A percentile compares a stretch with the other conserved stretches of the same genome.
phyloP scores from a whole-genome alignment of 2,797 vertebrate species.

The Hypotaenidia okinawae region DNA sequence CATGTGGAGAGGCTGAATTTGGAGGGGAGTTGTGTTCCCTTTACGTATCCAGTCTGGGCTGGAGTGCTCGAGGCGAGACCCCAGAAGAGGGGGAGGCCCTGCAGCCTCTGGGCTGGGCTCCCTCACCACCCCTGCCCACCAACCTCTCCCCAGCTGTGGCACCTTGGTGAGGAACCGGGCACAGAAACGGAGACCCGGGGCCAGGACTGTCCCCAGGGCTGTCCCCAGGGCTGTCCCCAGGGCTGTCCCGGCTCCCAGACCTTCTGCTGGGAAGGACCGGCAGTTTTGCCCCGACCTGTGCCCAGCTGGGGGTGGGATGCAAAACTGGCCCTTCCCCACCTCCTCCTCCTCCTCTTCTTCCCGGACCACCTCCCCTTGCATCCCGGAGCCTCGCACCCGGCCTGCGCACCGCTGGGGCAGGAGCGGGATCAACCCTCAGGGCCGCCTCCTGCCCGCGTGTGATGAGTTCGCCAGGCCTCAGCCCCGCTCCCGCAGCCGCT shows the following conservation, averaged over 20 bases:
- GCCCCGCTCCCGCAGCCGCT: rapidly evolving
- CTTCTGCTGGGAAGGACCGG: too few species aligned
- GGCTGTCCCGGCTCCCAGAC: too few species aligned
- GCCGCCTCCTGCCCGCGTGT: background rate
- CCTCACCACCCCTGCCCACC: background rate
- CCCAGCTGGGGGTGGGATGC: too few species aligned
- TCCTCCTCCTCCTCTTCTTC: too few species aligned
- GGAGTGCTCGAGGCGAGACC: rapidly evolving
- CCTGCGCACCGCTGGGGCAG: background rate
- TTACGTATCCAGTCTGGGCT: background rate
- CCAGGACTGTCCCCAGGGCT: rapidly evolving
- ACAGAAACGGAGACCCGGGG: rapidly evolving
- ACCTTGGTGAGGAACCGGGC: background rate
- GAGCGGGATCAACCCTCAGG: rapidly evolving
- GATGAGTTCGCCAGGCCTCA: background rate
- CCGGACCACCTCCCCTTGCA: too few species aligned
- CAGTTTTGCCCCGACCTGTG: too few species aligned
- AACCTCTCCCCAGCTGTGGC: rapidly evolving
- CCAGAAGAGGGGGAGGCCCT: background rate
- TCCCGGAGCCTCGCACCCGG: rapidly evolving
- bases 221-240: too few species aligned
- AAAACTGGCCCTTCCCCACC: too few species aligned
- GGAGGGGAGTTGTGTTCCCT: rapidly evolving
- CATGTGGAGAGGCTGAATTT: background rate
- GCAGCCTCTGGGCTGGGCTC: rapidly evolving